Percentiles rank a stretch among this genome's conserved stretches.
phyloP scores from a whole-genome alignment of 2,888 invertebrate genomes.

The Ceraclea dissimilis region DNA sequence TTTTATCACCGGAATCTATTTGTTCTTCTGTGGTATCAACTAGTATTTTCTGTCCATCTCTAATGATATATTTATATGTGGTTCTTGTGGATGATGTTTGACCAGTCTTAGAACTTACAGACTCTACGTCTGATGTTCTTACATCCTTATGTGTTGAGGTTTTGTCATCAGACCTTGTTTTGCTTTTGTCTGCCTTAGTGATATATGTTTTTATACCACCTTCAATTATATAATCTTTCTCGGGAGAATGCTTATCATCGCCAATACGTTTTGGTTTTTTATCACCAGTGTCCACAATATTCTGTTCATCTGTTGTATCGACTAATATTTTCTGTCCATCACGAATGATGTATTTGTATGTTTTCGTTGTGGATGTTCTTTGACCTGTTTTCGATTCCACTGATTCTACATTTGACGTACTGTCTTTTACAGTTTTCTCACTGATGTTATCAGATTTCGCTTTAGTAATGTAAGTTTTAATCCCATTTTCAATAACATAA shows the following conservation, averaged over 20 bases:
- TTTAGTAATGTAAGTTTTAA: constrained; percentile 17
- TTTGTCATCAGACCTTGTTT: background rate
- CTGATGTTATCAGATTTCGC: background rate
- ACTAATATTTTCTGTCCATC: constrained; percentile 14
- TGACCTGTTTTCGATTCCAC: constrained; percentile 3
- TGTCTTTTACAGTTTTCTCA: background rate
- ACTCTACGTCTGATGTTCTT: background rate
- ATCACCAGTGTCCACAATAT: background rate
- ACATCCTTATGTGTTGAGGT: background rate
- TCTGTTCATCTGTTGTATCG: constrained; percentile 6
- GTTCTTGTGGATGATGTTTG: background rate
- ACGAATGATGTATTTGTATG: constrained; percentile 12
- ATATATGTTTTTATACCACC: constrained; percentile 17
- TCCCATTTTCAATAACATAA: constrained; percentile 23
- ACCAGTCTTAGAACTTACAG: background rate
- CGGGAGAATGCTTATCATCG: background rate
- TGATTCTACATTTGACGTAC: constrained; percentile 2
- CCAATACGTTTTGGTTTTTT: background rate
- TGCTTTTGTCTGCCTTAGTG: background rate
- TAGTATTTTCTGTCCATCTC: background rate
- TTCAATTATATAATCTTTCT: constrained; percentile 16
- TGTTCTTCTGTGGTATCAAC: constrained; percentile 2
- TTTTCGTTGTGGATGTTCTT: constrained; percentile 5
- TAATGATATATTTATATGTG: background rate
- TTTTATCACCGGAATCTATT: background rate